Base-by-base conservation (phyloP, 1,140 invertebrate genomes). In the Galleria mellonella region DNA sequence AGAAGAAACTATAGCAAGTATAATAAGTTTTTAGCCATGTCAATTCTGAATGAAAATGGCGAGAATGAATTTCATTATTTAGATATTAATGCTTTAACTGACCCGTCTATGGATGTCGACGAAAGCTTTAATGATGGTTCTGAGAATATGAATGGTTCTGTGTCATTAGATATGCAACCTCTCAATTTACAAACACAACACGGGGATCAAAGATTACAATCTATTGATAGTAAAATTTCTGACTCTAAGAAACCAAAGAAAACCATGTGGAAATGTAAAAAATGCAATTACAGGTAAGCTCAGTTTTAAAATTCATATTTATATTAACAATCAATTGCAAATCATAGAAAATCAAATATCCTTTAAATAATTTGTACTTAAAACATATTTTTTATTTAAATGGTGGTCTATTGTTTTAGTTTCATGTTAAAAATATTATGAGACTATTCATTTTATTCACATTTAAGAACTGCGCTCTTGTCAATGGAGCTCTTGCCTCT, bases 1-100 rank as follows among this genome's bases (percentile, higher is more conserved):
- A 88, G 94, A 50, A 88, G 94, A 47, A 97, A 97, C 79, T 97
- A 97, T 77, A 94, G 94, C 62, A 96, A 97, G 85, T 97, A 97
- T 81, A 96, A 96, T 72, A 93, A 93, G 83, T 95, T 94, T 69
- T 89, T 96, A 62, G 82, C 82, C 13, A 92, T 92, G 47, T 89
- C 94, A 51, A 92, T 95, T 71, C 79, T 89, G 57, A 86, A 90
- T 47, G 87, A 88, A 42, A 81, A 87, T 44, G 78, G 75, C 38
- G 74, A 74, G 71, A 81, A 71, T 61, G 72, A 78, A 58, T 78
- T 73, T 49, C 72, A 74, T 54, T 84, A 83, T 30, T 52, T 82
- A n/a, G 78, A 83, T 35, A 62, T 61, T 42, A 79, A 72, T 42
- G 58, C 71, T n/a, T 47, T 69, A 6, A 52, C 62, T 5, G 73